A percentile compares a stretch with the other conserved stretches of the same genome.
phyloP scores from a whole-genome alignment of 2,888 invertebrate species.

The Chloroclysta siterata region DNA sequence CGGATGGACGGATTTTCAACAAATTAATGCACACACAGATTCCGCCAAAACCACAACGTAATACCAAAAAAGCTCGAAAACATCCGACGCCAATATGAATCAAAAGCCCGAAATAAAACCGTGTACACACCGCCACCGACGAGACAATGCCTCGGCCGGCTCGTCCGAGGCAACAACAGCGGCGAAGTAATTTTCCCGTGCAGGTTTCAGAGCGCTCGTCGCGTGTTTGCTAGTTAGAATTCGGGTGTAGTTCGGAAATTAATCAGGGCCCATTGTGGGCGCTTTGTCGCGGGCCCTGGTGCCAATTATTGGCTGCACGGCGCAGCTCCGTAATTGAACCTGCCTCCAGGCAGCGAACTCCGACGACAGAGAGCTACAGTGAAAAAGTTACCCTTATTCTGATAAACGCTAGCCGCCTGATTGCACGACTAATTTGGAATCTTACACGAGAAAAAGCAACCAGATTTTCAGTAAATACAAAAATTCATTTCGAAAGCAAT shows the following conservation, averaged over 20 bases:
- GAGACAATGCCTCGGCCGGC: conserved; percentile 48
- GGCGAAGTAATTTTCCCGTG: conserved; percentile 68
- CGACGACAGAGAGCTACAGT: conserved; percentile 38
- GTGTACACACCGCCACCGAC: conserved; percentile 37
- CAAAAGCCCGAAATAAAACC: conserved; percentile 39
- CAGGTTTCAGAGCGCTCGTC: conserved; percentile 63
- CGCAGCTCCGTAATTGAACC: conserved; percentile 75
- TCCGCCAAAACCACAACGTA: conserved; percentile 20
- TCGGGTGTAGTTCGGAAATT: conserved; percentile 84
- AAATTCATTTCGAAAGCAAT: conserved; percentile 13
- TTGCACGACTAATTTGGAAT: conserved; percentile 16
- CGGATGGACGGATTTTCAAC: conserved; percentile 6
- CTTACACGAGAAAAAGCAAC: background rate
- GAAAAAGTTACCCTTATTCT: conserved; percentile 55
- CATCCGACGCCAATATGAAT: conserved; percentile 42
- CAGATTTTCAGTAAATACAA: conserved; percentile 10
- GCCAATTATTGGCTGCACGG: conserved; percentile 80
- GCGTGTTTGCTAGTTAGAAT: conserved; percentile 82
- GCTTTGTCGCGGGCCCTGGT: conserved; percentile 79
- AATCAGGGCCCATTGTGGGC: conserved; percentile 82
- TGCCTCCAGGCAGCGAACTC: conserved; percentile 60
- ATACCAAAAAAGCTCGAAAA: conserved; percentile 32
- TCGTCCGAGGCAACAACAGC: conserved; percentile 57
- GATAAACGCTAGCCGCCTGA: conserved; percentile 21
- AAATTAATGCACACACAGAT: conserved; percentile 20